Percentiles rank a stretch among this genome's conserved stretches.
These are phyloP conservation scores for Fratercula arctica DNA, from an alignment of 2,797 vertebrate genomes.

Conservation along the genomic window DNA sequence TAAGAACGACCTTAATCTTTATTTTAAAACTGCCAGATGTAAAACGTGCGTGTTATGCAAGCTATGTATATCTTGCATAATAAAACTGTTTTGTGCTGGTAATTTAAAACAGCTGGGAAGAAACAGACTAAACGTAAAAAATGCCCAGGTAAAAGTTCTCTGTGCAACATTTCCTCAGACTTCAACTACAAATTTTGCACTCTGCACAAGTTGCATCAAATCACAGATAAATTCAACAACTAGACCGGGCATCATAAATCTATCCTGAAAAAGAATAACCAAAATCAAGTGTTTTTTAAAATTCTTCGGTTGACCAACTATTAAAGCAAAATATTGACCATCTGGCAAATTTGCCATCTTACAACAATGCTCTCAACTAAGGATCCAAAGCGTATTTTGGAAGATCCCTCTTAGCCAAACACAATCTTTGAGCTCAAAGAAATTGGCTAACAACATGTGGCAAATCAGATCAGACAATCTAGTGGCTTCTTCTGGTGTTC, in stretches of 20 bases:
- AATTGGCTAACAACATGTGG: background rate
- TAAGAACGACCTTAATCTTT: background rate
- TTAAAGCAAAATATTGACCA: background rate
- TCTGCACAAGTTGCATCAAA: background rate
- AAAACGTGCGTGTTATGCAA: background rate
- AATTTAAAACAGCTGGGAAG: background rate
- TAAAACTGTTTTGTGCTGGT: background rate
- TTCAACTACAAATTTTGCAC: background rate
- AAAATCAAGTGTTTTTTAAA: background rate
- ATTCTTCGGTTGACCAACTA: background rate
- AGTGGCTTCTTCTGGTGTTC: background rate
- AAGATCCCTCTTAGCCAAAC: background rate
- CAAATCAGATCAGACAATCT: background rate
- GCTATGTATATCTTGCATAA: background rate
- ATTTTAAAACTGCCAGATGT: background rate
- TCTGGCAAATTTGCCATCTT: background rate
- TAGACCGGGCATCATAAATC: background rate
- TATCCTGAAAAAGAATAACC: background rate
- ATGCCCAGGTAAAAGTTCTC: background rate
- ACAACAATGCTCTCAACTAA: background rate
- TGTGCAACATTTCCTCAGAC: background rate
- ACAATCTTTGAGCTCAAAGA: background rate
- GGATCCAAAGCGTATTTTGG: background rate
- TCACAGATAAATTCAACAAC: background rate
- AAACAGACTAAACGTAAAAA: background rate